Conservation (phyloP, 2,113 vertebrate genomes). For the Crotalus viridis region DNA sequence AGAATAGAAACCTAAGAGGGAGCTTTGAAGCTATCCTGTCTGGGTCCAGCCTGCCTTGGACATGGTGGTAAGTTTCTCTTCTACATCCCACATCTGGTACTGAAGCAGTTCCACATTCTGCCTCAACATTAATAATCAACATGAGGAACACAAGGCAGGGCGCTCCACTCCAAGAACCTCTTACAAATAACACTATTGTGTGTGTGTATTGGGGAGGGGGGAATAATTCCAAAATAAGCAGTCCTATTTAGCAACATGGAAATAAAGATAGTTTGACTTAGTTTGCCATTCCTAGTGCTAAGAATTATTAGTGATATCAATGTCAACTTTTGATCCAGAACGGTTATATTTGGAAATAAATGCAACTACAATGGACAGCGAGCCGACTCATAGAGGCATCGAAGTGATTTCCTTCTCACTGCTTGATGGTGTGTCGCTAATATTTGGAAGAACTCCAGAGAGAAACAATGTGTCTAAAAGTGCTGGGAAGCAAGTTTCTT, state of each 20-base stretch:
- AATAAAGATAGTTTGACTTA: background rate
- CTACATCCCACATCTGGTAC: constrained; percentile 5
- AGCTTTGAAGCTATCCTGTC: background rate
- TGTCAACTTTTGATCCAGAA: background rate
- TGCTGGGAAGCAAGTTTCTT: background rate
- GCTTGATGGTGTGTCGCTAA: background rate
- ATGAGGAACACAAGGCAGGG: background rate
- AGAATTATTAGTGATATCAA: background rate
- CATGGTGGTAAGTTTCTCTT: background rate
- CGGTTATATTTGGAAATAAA: background rate
- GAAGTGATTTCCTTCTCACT: background rate
- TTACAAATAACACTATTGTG: background rate
- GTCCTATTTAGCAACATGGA: background rate
- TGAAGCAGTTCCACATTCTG: constrained; percentile 32
- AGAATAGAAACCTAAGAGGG: background rate
- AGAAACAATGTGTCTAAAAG: background rate
- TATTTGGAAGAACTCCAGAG: background rate
- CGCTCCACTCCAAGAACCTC: background rate
- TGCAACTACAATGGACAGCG: background rate
- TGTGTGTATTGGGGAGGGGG: too few relatives aligned
- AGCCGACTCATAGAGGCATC: background rate
- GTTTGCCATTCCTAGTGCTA: background rate
- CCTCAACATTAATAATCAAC: background rate
- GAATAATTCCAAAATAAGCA: background rate
- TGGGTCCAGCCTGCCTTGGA: constrained; percentile 26